Evolutionary conservation across 2,888 invertebrate species (phyloP), one percentile per base, ranked within the genome.

Genomic region (Perizoma flavofasciatum): DNA sequence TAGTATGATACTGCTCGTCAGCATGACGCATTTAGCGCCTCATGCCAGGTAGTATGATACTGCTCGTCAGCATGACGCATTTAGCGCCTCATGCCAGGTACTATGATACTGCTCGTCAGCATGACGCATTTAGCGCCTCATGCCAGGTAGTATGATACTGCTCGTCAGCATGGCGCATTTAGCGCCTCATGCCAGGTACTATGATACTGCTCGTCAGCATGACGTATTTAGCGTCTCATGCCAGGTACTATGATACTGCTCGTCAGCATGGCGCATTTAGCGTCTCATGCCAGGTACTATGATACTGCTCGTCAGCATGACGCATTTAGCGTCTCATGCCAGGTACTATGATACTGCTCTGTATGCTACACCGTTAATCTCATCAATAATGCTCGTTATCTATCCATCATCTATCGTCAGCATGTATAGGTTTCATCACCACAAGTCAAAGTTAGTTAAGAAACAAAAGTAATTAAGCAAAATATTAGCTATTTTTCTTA

Each of bases 241-340:
- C 96, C 0, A 94, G 98, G 92, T 91, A 49, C n/a, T n/a, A n/a
- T n/a, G n/a, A n/a, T n/a, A n/a, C n/a, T 99, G 96, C 88, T 99
- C 41, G 97, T 96, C 5, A 95, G 95, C 74, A 98, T 99, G 98
- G 93, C 95, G 39, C 98, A 98, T 95, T 93, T 98, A 3, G 95
- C 97, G 80, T 94, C 96, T 0, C 81, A 86, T 0, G 96, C 96
- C 0, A 94, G 98, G 92, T 91, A 49, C n/a, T n/a, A n/a, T n/a
- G n/a, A n/a, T n/a, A n/a, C n/a, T 99, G 96, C 88, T 99, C 41
- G 97, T 96, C 5, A 95, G 95, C 74, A 98, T 99, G 98, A 93
- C 95, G 39, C 98, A 98, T 95, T 93, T 98, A 3, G 95, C 97
- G 80, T 94, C 96, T 0, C 81, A 86, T 0, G 96, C 96, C 0